These are phyloP conservation scores for Chloroceryle amazona DNA, from an alignment of 2,797 vertebrate species.

Conservation along the genomic window DNA sequence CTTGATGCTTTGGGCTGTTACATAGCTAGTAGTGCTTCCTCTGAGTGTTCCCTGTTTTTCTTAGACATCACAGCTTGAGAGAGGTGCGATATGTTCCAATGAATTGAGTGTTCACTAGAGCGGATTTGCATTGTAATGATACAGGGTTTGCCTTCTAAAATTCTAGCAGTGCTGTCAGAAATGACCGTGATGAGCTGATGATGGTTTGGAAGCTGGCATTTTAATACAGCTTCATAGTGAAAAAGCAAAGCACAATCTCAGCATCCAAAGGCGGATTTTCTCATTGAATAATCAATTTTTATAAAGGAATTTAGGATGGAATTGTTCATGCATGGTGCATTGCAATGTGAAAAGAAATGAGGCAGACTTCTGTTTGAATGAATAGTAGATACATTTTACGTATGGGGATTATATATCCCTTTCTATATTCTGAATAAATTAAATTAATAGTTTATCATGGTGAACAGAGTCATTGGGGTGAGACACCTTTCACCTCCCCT, in stretches of 20 bases:
- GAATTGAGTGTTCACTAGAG: background rate
- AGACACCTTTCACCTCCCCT: background rate
- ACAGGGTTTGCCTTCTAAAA: constrained; percentile 19
- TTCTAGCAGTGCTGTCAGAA: constrained; percentile 38
- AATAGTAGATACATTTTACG: constrained; percentile 57
- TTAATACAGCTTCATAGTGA: background rate
- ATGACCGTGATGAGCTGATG: background rate
- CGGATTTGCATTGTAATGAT: background rate
- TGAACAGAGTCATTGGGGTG: background rate
- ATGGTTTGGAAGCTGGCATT: constrained; percentile 1
- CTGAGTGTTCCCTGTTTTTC: constrained; percentile 2
- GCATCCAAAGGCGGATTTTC: background rate
- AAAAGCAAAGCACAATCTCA: background rate
- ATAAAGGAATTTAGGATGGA: background rate
- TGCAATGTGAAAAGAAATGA: constrained; percentile 37
- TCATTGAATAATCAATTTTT: constrained; percentile 3
- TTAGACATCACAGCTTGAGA: background rate
- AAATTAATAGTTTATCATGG: constrained; percentile 22
- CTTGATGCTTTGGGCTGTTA: background rate
- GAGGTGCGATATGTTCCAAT: background rate
- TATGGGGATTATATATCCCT: constrained; percentile 33
- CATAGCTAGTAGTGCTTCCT: background rate
- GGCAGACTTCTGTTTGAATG: constrained; percentile 46
- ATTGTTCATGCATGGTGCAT: background rate
- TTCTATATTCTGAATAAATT: constrained; percentile 33